phyloP scores from a whole-genome alignment of 2,113 vertebrate species.

The Xiphorhynchus elegans region DNA sequence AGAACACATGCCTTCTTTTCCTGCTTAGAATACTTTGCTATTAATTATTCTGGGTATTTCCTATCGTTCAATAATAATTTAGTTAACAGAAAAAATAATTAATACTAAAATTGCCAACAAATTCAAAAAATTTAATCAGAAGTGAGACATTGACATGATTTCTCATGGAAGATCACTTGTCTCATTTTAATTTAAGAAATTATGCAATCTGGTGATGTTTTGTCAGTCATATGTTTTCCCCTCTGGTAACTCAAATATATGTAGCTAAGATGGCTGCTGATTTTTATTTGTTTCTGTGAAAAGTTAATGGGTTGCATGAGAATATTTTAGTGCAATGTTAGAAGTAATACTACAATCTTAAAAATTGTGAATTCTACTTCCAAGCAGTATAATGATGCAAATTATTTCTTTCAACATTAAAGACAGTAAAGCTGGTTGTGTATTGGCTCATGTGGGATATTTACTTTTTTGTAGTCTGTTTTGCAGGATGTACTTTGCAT shows the following conservation, averaged over 20 bases:
- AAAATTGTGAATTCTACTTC: not conserved
- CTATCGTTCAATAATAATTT: not conserved
- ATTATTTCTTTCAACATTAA: not conserved
- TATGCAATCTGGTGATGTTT: not conserved
- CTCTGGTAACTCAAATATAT: not conserved
- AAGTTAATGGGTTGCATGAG: not conserved
- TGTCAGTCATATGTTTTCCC: not conserved
- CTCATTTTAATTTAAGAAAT: not conserved
- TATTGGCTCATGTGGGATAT: not conserved
- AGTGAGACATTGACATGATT: not conserved
- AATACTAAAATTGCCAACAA: not conserved
- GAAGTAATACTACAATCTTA: not conserved
- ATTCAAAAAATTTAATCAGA: not conserved
- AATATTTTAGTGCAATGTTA: not conserved
- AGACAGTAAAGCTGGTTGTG: not conserved
- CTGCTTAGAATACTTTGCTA: not conserved
- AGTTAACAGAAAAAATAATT: not conserved
- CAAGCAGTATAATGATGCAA: not conserved
- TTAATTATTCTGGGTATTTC: not conserved
- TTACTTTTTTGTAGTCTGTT: not conserved
- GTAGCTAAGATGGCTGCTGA: not conserved
- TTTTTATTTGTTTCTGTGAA: not conserved
- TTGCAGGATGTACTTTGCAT: not conserved
- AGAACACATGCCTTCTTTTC: not conserved
- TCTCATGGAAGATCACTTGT: not conserved